Evolutionary conservation across 2,797 vertebrate genomes (phyloP), one percentile per base, ranked within the genome.

Genomic region (Enteromius anoplus): DNA sequence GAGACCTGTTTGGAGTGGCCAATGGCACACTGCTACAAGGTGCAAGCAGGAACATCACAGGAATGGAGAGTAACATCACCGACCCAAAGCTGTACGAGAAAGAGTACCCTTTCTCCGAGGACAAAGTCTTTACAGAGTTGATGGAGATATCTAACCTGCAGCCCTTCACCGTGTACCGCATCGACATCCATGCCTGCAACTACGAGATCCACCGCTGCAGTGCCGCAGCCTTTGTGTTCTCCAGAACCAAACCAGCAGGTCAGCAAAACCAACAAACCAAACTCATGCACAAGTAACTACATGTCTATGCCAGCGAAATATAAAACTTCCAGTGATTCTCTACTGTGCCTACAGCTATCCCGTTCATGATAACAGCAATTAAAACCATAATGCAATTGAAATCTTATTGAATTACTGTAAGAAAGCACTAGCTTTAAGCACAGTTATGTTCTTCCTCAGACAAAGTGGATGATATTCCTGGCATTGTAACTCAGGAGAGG

Each of bases 111-210:
- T 98, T 99, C 92, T 94, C 89, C 0, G 96, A 98, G 87, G 94
- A 92, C 73, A 96, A 93, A 84, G 96, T 95, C 73, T 89, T 91
- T 75, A 89, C 93, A 49, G 98, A 99, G 87, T 92, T 93, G 68
- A 95, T 96, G 0, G 96, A 99, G 3, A 98, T 99, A 80, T 92
- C 93, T 8, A 92, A 95, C 83, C 94, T 99, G 82, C 94, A 91
- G 78, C 97, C 97, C n/a, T 99, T 99, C 87, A 98, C 98, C 0
- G 93, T 98, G 12, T 99, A 99, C 91, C 97, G 97, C 80, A 97
- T 99, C 0, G 98, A 99, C 87, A 96, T 99, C 80, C 98, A 99
- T 51, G 98, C 97, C 85, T 99, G 98, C 87, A 99, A 99, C 82
- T 95, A 97, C 0, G 96, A 98, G 89, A 97, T 97, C 2, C 93